These are phyloP conservation scores for Lepilemur septentrionalis DNA, from an alignment of 2,797 vertebrate species.

Conservation along the genomic window DNA sequence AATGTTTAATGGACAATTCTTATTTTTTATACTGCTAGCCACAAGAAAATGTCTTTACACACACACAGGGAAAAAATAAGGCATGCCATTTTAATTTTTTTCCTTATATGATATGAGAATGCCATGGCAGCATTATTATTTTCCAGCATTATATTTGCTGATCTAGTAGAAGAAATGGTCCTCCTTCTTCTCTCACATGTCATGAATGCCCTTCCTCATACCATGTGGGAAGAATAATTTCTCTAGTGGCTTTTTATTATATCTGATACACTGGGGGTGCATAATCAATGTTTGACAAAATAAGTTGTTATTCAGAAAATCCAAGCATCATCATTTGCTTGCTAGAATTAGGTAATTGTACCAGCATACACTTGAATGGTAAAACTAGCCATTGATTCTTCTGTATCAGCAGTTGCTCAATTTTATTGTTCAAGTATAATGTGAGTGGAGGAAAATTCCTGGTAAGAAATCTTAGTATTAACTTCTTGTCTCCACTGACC, in stretches of 20 bases:
- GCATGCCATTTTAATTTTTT: neutral
- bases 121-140: accelerated
- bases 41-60: neutral
- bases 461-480: neutral
- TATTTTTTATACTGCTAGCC: neutral
- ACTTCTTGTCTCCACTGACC: neutral
- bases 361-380: neutral
- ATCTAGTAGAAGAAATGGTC: neutral
- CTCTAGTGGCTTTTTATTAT: neutral
- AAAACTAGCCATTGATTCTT: neutral
- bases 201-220: neutral
- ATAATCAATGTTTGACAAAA: neutral
- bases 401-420: neutral
- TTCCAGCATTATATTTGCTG: neutral
- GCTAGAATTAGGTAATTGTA: neutral
- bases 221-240: neutral
- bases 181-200: neutral
- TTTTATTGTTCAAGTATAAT: neutral
- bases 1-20: neutral
- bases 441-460: neutral
- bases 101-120: neutral
- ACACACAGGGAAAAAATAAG: neutral
- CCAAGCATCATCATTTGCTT: neutral
- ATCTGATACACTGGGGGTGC: neutral
- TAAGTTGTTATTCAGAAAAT: neutral